phyloP scores from a whole-genome alignment of 1,140 invertebrate species.

The Zaprionus kolodkinae region DNA sequence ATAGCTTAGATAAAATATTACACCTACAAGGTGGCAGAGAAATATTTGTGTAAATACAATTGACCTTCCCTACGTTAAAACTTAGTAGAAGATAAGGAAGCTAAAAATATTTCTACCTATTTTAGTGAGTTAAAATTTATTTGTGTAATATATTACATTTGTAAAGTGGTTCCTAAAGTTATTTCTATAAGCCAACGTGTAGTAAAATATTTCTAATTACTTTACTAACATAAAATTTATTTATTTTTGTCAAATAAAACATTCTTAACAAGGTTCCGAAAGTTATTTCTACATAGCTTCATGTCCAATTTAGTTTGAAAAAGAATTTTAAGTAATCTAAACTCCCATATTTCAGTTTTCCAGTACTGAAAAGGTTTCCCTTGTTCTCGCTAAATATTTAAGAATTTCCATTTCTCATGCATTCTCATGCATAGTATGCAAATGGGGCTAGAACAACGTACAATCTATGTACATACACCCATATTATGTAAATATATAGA shows the following conservation, averaged over 20 bases:
- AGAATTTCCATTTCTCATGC: constrained; percentile 41
- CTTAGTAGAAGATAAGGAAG: neutral
- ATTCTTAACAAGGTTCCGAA: neutral
- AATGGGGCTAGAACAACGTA: constrained; percentile 20
- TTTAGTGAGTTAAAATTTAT: neutral
- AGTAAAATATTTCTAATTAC: too few relatives aligned
- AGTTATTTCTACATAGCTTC: neutral
- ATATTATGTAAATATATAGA: neutral
- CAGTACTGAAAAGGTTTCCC: constrained; percentile 6
- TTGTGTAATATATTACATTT: neutral
- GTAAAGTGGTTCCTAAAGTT: neutral
- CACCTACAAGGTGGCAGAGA: constrained; percentile 4
- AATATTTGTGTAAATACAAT: neutral
- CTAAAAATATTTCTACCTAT: neutral
- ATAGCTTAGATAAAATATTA: neutral
- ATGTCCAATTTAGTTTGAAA: too few relatives aligned
- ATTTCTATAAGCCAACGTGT: too few relatives aligned
- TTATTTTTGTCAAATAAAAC: too few relatives aligned
- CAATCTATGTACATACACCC: neutral
- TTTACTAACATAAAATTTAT: too few relatives aligned
- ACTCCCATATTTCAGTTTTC: constrained; percentile 1
- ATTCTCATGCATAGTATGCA: constrained; percentile 40
- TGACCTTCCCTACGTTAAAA: neutral
- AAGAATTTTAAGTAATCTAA: neutral
- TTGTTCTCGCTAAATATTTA: constrained; percentile 34